Conservation (phyloP, 2,888 invertebrate species). For the Spialia ferax region DNA sequence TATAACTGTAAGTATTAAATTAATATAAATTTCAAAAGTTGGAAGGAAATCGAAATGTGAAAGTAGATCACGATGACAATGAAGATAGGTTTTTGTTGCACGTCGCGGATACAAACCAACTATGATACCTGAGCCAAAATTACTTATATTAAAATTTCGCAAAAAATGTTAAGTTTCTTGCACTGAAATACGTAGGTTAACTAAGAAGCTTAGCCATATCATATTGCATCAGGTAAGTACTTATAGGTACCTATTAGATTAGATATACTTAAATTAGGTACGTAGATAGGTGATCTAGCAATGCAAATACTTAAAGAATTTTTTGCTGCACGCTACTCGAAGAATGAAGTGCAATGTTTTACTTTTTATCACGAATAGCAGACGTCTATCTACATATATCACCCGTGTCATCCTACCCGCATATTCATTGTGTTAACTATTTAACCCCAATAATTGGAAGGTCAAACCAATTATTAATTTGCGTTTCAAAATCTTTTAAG, state of each 20-base stretch:
- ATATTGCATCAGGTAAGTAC: not conserved
- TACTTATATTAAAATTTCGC: not conserved
- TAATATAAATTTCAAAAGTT: not conserved
- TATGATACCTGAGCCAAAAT: not conserved
- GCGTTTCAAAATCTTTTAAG: not conserved
- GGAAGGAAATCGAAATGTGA: not conserved
- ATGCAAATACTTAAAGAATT: too few species aligned
- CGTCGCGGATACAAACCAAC: not conserved
- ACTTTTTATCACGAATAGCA: too few species aligned
- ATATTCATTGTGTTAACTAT: not conserved
- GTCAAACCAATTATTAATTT: not conserved
- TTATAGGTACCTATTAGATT: too few species aligned
- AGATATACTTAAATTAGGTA: too few species aligned
- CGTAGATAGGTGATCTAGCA: too few species aligned
- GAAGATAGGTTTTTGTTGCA: conserved; percentile 2
- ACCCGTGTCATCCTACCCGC: not conserved
- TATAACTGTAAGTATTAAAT: not conserved
- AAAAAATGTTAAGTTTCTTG: not conserved
- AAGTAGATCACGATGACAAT: conserved; percentile 3
- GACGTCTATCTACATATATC: too few species aligned
- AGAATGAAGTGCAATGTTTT: too few species aligned
- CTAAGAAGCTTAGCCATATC: not conserved
- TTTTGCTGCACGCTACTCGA: too few species aligned
- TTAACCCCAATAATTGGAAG: not conserved
- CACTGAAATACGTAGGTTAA: not conserved